Conservation (phyloP, 64 coral and sea anemone genomes). For the Platygyra sinensis region DNA sequence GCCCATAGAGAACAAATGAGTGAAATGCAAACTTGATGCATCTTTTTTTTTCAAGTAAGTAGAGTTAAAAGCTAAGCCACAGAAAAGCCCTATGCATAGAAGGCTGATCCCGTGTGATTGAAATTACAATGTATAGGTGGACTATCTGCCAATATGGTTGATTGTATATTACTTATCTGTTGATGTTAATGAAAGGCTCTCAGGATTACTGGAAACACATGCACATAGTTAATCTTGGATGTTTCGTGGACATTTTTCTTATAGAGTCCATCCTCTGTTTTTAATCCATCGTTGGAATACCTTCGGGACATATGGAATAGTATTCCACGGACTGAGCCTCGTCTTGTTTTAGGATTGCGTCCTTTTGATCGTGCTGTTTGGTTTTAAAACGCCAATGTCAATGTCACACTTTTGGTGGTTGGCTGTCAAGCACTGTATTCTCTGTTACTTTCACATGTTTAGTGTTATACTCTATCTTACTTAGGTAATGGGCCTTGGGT, state of each 20-base stretch:
- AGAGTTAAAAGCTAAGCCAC: too few relatives aligned
- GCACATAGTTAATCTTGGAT: not conserved
- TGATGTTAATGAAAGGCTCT: not conserved
- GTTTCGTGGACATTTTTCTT: not conserved
- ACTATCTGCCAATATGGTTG: too few relatives aligned
- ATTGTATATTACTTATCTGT: too few relatives aligned
- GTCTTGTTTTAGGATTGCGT: not conserved
- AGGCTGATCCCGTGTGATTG: too few relatives aligned
- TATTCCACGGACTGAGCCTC: constrained; percentile 21
- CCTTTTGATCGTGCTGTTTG: not conserved
- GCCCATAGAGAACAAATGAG: too few relatives aligned
- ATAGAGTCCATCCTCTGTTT: constrained; percentile 20
- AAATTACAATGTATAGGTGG: too few relatives aligned
- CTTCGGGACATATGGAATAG: constrained; percentile 42
- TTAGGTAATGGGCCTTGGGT: constrained; percentile 61
- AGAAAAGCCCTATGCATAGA: too few relatives aligned
- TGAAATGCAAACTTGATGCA: too few relatives aligned
- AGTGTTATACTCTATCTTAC: constrained; percentile 56
- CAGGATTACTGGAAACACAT: not conserved
- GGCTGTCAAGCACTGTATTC: not conserved
- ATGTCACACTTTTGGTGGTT: not conserved
- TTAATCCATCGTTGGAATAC: constrained; percentile 49
- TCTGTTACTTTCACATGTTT: constrained; percentile 17
- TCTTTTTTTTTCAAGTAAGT: too few relatives aligned
- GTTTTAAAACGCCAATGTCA: not conserved